These are phyloP conservation scores for Scyliorhinus canicula DNA, from an alignment of 2,797 vertebrate species.

Conservation along the genomic window DNA sequence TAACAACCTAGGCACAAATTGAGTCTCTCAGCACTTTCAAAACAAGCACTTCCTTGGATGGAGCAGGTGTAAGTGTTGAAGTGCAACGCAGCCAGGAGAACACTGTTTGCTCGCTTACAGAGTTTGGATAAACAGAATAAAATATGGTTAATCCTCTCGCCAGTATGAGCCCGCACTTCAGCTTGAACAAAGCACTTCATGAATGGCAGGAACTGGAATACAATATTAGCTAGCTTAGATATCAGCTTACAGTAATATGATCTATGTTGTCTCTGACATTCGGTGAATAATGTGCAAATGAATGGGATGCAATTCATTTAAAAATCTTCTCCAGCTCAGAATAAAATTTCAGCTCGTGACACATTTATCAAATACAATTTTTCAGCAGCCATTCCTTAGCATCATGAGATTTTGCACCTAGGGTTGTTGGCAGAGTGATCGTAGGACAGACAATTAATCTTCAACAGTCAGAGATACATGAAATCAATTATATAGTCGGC, in stretches of 20 bases:
- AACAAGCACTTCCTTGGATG: neutral
- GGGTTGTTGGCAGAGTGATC: slow-evolving; percentile 13
- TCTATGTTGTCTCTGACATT: neutral
- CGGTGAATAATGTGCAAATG: slow-evolving; percentile 7
- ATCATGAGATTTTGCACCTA: neutral
- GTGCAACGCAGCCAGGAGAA: neutral
- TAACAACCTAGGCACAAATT: neutral
- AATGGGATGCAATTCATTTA: slow-evolving; percentile 23
- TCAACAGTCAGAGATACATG: neutral
- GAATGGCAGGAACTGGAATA: neutral
- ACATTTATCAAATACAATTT: neutral
- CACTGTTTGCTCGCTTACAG: neutral
- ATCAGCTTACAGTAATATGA: slow-evolving; percentile 8
- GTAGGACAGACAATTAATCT: neutral
- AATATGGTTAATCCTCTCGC: neutral
- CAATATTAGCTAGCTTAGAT: neutral
- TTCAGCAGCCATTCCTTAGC: neutral
- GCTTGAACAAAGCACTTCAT: neutral
- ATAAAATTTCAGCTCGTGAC: neutral
- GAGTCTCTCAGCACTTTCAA: neutral
- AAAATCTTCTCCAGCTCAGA: neutral
- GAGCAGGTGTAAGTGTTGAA: neutral
- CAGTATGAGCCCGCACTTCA: neutral
- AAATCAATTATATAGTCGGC: neutral
- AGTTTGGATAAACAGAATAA: neutral